phyloP scores from a whole-genome alignment of 2,888 invertebrate genomes.

The Drosophila dives region DNA sequence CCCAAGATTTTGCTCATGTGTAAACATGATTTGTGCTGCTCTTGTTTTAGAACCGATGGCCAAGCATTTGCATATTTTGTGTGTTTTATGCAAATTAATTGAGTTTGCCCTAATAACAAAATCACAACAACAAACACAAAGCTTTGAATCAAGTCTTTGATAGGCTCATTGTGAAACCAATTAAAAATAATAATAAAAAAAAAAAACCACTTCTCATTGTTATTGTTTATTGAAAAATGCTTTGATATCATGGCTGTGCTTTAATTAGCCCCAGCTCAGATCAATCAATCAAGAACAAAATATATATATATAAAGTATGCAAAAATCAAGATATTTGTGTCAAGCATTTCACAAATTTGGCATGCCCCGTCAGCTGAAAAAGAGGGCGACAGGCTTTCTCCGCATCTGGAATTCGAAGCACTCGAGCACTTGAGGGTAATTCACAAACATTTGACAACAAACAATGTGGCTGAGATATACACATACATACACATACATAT shows the following conservation, averaged over 20 bases:
- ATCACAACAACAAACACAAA: conserved; percentile 36
- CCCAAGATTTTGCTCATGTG: conserved; percentile 56
- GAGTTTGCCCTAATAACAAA: conserved; percentile 29
- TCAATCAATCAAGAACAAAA: conserved; percentile 57
- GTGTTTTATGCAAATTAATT: conserved; percentile 71
- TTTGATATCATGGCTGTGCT: conserved; percentile 36
- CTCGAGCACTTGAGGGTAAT: conserved; percentile 18
- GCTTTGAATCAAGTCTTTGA: conserved; percentile 9
- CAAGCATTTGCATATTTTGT: conserved; percentile 68
- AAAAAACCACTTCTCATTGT: conserved; percentile 20
- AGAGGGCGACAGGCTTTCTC: conserved; percentile 53
- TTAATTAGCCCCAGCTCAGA: conserved; percentile 41
- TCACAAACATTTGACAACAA: conserved; percentile 20
- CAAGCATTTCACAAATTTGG: conserved; percentile 47
- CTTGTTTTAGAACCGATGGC: conserved; percentile 47
- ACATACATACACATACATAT: background rate
- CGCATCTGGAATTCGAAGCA: conserved; percentile 40
- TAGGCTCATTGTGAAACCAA: conserved; percentile 28
- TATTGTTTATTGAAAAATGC: conserved; percentile 28
- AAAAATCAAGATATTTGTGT: conserved; percentile 39
- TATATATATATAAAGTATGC: conserved; percentile 18
- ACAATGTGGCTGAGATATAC: conserved; percentile 3
- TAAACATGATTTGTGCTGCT: conserved; percentile 75
- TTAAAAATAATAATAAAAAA: conserved; percentile 35
- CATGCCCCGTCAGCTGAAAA: conserved; percentile 22